Evolutionary conservation across 2,888 invertebrate species (phyloP).

Genomic region (Frankliniella intonsa): DNA sequence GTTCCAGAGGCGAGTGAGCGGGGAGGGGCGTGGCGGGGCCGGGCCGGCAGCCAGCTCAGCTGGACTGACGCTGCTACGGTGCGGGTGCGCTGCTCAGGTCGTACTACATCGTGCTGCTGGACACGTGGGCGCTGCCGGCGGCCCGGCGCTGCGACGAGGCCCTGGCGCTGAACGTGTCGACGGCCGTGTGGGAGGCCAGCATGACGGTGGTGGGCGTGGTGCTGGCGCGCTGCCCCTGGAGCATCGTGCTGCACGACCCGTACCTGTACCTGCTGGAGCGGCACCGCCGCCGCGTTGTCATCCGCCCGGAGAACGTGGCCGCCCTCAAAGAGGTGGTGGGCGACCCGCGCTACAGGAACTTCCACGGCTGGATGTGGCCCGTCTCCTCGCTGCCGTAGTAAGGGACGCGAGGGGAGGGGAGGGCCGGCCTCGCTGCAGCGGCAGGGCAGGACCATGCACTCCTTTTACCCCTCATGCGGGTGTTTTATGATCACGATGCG

Average conservation of each 20-base stretch:
- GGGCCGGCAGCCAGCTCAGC: too few relatives aligned
- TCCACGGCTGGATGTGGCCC: neutral
- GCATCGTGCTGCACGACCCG: neutral
- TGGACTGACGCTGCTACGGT: too few relatives aligned
- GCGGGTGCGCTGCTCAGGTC: neutral
- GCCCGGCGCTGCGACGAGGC: neutral
- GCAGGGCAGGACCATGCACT: too few relatives aligned
- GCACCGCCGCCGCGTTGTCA: neutral
- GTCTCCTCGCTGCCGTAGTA: neutral
- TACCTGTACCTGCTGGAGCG: neutral
- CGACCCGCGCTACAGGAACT: neutral
- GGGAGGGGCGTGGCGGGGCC: neutral
- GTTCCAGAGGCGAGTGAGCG: neutral
- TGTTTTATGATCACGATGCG: too few relatives aligned
- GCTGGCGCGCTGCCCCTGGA: neutral
- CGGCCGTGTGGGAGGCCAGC: neutral
- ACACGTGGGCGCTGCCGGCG: neutral
- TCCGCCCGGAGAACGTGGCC: neutral
- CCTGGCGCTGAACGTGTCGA: neutral
- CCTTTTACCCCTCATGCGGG: too few relatives aligned
- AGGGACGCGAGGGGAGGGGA: too few relatives aligned
- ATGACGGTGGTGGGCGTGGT: neutral
- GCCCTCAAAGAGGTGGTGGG: neutral
- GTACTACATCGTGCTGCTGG: neutral
- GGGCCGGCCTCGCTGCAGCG: too few relatives aligned